Conservation (phyloP, 2,797 vertebrate species). For the Sylvilagus floridanus region DNA sequence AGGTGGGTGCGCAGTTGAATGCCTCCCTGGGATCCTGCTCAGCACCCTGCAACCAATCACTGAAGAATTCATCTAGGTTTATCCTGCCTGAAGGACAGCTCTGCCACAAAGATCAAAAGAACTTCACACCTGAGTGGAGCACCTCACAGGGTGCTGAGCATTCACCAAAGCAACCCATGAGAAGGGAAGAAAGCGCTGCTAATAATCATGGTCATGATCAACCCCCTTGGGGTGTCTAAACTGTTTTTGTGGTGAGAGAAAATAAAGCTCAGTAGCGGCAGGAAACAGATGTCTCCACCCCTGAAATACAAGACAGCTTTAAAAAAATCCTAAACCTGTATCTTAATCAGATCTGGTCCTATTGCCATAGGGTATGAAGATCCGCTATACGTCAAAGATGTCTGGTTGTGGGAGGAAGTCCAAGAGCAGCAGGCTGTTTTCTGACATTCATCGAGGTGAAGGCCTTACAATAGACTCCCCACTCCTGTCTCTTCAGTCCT, state of each 20-base stretch:
- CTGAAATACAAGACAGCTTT: constrained; percentile 31
- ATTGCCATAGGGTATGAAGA: constrained; percentile 45
- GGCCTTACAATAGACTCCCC: not conserved
- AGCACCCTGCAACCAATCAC: not conserved
- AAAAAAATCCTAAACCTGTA: not conserved
- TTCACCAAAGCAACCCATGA: not conserved
- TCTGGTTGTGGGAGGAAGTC: constrained; percentile 48
- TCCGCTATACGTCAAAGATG: constrained; percentile 40
- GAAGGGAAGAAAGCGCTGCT: not conserved
- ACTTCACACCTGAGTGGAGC: not conserved
- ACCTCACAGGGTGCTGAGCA: not conserved
- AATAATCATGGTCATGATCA: not conserved
- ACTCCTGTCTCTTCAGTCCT: constrained; percentile 11
- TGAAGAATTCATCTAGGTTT: not conserved
- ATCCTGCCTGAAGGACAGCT: not conserved
- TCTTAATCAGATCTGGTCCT: constrained; percentile 41
- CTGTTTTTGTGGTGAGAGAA: constrained; percentile 26
- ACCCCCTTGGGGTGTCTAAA: not conserved
- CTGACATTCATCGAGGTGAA: constrained; percentile 38
- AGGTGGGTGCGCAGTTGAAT: not conserved
- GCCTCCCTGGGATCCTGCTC: not conserved
- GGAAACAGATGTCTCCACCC: constrained; percentile 42
- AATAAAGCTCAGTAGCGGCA: constrained; percentile 33
- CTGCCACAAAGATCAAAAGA: not conserved
- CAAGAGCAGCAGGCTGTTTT: constrained; percentile 2